Base-by-base conservation (phyloP, 1,140 invertebrate genomes). In the Anadara kagoshimensis region DNA sequence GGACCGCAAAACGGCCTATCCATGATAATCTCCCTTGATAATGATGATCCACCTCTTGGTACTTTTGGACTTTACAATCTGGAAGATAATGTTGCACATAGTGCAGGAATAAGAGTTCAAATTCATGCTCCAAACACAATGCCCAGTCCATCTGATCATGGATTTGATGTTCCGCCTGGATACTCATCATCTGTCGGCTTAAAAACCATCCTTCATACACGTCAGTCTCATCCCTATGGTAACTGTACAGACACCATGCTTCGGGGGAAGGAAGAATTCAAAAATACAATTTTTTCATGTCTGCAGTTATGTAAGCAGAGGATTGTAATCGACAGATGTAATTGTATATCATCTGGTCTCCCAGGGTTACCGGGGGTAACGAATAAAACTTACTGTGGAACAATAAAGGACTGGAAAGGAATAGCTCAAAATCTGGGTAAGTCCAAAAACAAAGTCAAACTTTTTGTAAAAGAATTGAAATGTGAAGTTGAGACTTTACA, bases 101-200 rank as follows among this genome's bases (percentile, higher is more conserved):
- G 83, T 67, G 85, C 86, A 11, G 90, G 90, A 8, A 79, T 88
- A 44, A 70, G 89, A 62, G 82, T 90, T 4, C 84, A 90, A 29
- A 82, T 90, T 11, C 89, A 90, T 78, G 84, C 84, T n/a, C 87
- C 89, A 36, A 80, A 86, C 66, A 81, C 83, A 1, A 83, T 89
- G 78, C 90, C 90, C 10, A 89, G 89, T 63, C 89, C 90, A 0
- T 83, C 80, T 78, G 82, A 87, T 65, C 83, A 84, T 64, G 86
- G 86, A 8, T 83, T 87, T 78, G 86, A 87, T 64, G 81, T 87
- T 47, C 83, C 86, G 3, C 86, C 86, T 5, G 86, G 86, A 44
- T 87, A 84, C 68, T 86, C 86, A 0, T 83, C 86, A 12, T 87
- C 86, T 29, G 81, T 86, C 11, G 83, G 85, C 20, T 45, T 87